Evolutionary conservation across 2,888 invertebrate genomes (phyloP).

Genomic region (Drosophila maculinotata): DNA sequence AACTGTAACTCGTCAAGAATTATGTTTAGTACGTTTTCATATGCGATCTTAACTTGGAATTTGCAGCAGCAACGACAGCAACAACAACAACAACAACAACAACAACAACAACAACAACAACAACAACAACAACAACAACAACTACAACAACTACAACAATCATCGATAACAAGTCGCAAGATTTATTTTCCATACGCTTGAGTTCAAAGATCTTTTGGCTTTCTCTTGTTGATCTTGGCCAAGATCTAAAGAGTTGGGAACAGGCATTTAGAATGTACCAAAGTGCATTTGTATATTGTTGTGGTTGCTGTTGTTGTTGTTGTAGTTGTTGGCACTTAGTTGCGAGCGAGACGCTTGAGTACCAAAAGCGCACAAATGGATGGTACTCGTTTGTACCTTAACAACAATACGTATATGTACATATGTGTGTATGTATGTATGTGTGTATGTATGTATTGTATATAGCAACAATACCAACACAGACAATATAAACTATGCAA

Average conservation of each 20-base stretch:
- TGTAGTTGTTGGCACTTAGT: constrained; percentile 46
- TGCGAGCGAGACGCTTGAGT: constrained; percentile 37
- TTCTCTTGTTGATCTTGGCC: constrained; percentile 10
- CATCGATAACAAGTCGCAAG: not conserved
- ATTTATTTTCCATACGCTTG: not conserved
- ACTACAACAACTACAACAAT: too few relatives aligned
- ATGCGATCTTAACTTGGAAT: not conserved
- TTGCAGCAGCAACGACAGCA: not conserved
- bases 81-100: not conserved
- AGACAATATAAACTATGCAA: constrained; percentile 54
- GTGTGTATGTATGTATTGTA: too few relatives aligned
- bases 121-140: not conserved
- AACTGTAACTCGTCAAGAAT: not conserved
- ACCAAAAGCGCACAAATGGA: too few relatives aligned
- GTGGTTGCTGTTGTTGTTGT: constrained; percentile 1
- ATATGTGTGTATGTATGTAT: too few relatives aligned
- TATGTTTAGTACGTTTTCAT: not conserved
- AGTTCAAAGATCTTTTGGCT: constrained; percentile 23
- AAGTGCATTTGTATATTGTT: constrained; percentile 19
- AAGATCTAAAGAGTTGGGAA: not conserved
- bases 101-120: not conserved
- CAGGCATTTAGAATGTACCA: not conserved
- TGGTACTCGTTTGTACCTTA: too few relatives aligned
- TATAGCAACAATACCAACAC: not conserved
- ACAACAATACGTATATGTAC: too few relatives aligned